These are phyloP conservation scores for Platichthys flesus DNA, from an alignment of 2,113 vertebrate species.

Conservation along the genomic window DNA sequence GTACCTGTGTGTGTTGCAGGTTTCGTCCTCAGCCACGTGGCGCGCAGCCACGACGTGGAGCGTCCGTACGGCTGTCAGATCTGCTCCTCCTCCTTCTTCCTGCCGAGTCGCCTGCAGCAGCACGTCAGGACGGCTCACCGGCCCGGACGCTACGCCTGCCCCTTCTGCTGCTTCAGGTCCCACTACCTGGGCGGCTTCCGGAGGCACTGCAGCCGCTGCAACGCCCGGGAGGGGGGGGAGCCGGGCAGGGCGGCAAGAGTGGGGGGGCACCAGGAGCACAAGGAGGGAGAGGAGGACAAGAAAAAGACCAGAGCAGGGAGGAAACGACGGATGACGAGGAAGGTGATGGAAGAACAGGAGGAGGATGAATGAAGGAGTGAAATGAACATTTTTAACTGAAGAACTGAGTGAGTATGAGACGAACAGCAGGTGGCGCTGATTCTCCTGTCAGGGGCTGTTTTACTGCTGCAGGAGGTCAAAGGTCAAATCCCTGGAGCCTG, in stretches of 20 bases:
- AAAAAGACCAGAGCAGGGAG: neutral
- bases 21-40: conserved; percentile 69
- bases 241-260: neutral
- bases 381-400: no score
- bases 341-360: neutral
- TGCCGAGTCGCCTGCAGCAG: conserved; percentile 70
- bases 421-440: neutral
- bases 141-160: conserved; percentile 71
- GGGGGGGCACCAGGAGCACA: neutral
- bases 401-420: neutral
- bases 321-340: neutral
- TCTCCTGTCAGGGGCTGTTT: no score
- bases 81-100: conserved; percentile 64
- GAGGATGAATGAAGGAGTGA: neutral
- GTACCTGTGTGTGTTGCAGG: conserved; percentile 41
- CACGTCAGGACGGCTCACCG: conserved; percentile 58
- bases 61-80: conserved; percentile 52
- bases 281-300: conserved; percentile 6
- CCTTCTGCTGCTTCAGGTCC: conserved; percentile 75
- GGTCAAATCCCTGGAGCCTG: no score
- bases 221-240: conserved; percentile 49
- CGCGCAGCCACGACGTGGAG: conserved; percentile 58
- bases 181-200: conserved; percentile 63
- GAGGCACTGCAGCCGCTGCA: conserved; percentile 74
- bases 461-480: neutral